Evolutionary conservation across 2,113 vertebrate species (phyloP).

Genomic region (Mugil cephalus): DNA sequence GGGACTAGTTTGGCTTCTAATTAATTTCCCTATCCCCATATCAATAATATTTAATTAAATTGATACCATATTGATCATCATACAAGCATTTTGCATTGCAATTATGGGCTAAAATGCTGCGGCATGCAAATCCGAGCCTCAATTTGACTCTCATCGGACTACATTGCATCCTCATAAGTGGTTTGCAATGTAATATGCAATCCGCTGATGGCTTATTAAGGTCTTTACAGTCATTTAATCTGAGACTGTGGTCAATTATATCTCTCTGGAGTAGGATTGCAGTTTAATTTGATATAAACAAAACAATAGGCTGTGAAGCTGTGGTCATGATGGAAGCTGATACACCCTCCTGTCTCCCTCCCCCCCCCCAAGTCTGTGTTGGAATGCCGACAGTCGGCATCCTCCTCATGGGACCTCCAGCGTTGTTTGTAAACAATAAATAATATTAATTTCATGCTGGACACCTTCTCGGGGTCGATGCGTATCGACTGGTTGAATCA

Average conservation of each 20-base stretch:
- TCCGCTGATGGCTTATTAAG: conserved; percentile 85
- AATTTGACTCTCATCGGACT: conserved; percentile 70
- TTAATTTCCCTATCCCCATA: conserved; percentile 68
- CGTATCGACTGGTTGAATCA: conserved; percentile 71
- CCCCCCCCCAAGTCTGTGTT: conserved; percentile 57
- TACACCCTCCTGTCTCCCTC: conserved; percentile 63
- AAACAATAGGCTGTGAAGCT: conserved; percentile 80
- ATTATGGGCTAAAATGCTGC: conserved; percentile 74
- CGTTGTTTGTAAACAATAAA: conserved; percentile 81
- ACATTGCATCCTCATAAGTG: conserved; percentile 78
- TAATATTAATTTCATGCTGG: conserved; percentile 83
- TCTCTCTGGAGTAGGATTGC: conserved; percentile 79
- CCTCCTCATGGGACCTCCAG: conserved; percentile 64
- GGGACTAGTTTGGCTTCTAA: conserved; percentile 47
- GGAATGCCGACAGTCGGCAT: conserved; percentile 59
- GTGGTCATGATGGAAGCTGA: conserved; percentile 82
- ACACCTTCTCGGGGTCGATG: conserved; percentile 76
- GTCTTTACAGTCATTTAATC: conserved; percentile 84
- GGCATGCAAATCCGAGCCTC: conserved; percentile 75
- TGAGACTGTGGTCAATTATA: conserved; percentile 83
- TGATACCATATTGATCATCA: conserved; percentile 76
- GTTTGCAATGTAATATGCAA: conserved; percentile 79
- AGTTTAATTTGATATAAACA: conserved; percentile 86
- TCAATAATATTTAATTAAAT: conserved; percentile 80
- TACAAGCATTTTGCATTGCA: conserved; percentile 59